phyloP scores from a whole-genome alignment of 2,797 vertebrate genomes.

The Lepidocolaptes lacrymiger region DNA sequence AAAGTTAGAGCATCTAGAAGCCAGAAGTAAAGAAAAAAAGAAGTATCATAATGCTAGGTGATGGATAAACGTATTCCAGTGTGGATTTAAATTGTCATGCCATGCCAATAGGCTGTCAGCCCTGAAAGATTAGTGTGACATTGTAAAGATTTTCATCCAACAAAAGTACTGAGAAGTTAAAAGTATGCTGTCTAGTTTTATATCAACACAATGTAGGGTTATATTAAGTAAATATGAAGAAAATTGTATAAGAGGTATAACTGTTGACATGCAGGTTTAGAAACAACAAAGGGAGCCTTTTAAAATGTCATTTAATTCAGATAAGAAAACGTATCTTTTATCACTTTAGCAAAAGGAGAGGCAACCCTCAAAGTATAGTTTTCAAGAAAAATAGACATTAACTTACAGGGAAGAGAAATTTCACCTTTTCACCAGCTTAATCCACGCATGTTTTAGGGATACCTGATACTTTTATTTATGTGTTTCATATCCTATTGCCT shows the following conservation, averaged over 20 bases:
- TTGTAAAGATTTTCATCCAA: conserved; percentile 76
- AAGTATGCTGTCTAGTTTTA: conserved; percentile 75
- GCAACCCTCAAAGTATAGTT: conserved; percentile 57
- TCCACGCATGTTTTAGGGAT: conserved; percentile 73
- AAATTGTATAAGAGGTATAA: conserved; percentile 73
- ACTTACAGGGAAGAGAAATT: conserved; percentile 73
- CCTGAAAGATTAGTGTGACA: conserved; percentile 78
- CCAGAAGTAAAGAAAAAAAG: conserved; percentile 27
- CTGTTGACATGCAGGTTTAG: conserved; percentile 78
- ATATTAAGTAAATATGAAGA: conserved; percentile 75
- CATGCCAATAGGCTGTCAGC: conserved; percentile 72
- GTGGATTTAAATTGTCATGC: conserved; percentile 77
- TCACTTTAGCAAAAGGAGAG: conserved; percentile 65
- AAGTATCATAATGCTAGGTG: conserved; percentile 72
- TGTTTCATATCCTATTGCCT: conserved; percentile 71
- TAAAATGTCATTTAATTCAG: conserved; percentile 79
- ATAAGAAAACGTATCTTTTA: conserved; percentile 79
- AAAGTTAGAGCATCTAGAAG: conserved; percentile 63
- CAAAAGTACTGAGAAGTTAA: conserved; percentile 75
- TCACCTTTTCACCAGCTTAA: conserved; percentile 80
- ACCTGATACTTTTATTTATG: conserved; percentile 76
- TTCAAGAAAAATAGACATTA: conserved; percentile 78
- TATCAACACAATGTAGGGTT: conserved; percentile 72
- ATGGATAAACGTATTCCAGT: conserved; percentile 77
- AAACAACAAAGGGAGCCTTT: conserved; percentile 80